Evolutionary conservation across 2,888 invertebrate species (phyloP).

Genomic region (Holacanthella duospinosa): DNA sequence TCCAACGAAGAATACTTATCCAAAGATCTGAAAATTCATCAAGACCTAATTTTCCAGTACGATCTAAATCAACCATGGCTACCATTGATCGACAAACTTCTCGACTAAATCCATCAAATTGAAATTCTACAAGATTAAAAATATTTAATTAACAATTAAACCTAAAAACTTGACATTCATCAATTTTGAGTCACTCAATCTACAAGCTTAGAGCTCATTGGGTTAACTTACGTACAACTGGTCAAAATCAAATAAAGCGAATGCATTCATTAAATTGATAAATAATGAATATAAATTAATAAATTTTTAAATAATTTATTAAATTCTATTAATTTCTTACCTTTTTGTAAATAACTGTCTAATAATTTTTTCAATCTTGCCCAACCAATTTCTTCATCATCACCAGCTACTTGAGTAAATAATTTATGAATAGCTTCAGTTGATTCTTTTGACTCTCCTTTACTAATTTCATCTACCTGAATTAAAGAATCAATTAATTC

Average conservation of each 20-base stretch:
- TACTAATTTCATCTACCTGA: constrained; percentile 2
- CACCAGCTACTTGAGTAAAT: constrained; percentile 76
- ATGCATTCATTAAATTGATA: not conserved
- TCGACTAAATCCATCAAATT: constrained; percentile 68
- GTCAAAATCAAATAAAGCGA: not conserved
- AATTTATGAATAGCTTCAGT: constrained; percentile 56
- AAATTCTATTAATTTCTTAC: constrained; percentile 44
- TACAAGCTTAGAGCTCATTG: not conserved
- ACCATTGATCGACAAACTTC: constrained; percentile 89
- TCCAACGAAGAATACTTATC: constrained; percentile 75
- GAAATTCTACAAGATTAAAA: constrained; percentile 49
- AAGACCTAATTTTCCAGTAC: constrained; percentile 80
- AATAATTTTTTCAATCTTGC: constrained; percentile 82
- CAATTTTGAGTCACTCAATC: not conserved
- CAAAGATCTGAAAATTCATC: constrained; percentile 80
- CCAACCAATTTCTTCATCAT: constrained; percentile 87
- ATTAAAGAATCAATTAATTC: constrained; percentile 7
- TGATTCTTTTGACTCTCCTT: not conserved
- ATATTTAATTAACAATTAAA: no score
- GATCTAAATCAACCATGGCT: constrained; percentile 80
- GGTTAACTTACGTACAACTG: not conserved
- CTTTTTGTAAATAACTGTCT: constrained; percentile 76
- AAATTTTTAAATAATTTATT: not conserved
- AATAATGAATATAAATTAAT: no score
- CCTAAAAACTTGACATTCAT: no score